Base-by-base conservation (phyloP, 2,888 invertebrate species). In the Brenthis hecate region DNA sequence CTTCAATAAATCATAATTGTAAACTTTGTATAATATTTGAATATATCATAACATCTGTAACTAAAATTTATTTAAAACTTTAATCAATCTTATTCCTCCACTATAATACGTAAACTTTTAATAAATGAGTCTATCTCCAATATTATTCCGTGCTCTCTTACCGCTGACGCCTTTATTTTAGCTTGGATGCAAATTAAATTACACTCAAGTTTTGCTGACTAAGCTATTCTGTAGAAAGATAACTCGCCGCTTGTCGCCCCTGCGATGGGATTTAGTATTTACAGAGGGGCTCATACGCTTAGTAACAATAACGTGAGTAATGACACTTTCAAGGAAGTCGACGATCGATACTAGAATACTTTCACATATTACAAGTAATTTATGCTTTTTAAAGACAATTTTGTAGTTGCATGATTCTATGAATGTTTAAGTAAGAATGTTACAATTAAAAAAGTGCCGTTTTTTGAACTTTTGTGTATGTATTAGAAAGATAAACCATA, bases 101-200 rank as follows among this genome's bases (percentile, higher is more conserved):
- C 56, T 61, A 66, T 43, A 11, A 43, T 48, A 61, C 53, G 23
- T 36, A 57, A 66, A 58, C 55, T 60, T 61, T 66, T 60, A 66
- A 65, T 77, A 79, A 80, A 78, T 76, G 75, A 75, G 75, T 78
- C 74, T 74, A 74, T 72, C 74, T 74, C 69, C 73, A 78, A 80
- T 76, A 84, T 83, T 81, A 78, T 77, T 75, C 66, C 72, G 69
- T 55, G 61, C 68, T 70, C 66, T 65, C 69, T 74, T 75, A 74
- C 79, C 85, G 82, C 86, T 85, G 76, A 81, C 83, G 82, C 83
- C 80, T 84, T 80, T 85, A 82, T 83, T 86, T 87, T 85, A 81
- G 81, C 79, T 80, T 79, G 77, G 81, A 88, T 89, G 87, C 85
- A 88, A 90, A 91, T 88, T 86, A 88, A 87, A 88, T 89, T 87